phyloP scores from a whole-genome alignment of 1,140 invertebrate species.

The Neotoxoptera formosana region DNA sequence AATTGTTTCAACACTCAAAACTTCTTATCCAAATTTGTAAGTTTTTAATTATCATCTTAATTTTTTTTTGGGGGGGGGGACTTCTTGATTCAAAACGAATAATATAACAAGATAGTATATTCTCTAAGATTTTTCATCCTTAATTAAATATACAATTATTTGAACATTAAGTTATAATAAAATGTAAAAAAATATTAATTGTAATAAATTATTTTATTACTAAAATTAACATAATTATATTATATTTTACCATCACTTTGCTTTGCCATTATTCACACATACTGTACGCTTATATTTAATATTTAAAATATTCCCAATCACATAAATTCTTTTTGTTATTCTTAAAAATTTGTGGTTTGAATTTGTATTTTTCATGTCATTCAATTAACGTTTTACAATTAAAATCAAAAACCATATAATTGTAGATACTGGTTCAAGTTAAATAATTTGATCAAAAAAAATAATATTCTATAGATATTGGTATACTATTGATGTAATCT shows the following conservation, averaged over 20 bases:
- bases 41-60: slow-evolving; percentile 49
- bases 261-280: not conserved
- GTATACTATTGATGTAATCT: too few species aligned
- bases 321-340: not conserved
- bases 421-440: not conserved
- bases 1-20: slow-evolving; percentile 66
- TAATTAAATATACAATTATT: not conserved
- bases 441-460: too few species aligned
- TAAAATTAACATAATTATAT: not conserved
- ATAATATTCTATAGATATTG: too few species aligned
- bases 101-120: not conserved
- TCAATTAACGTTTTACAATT: not conserved
- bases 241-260: not conserved
- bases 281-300: not conserved
- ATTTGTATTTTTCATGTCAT: not conserved
- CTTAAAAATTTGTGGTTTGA: not conserved
- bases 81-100: slow-evolving; percentile 11
- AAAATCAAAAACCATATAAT: not conserved
- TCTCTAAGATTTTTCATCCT: not conserved
- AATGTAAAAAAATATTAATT: not conserved
- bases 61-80: not conserved
- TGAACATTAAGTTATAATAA: not conserved
- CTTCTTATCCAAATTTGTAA: slow-evolving; percentile 71
- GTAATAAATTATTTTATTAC: not conserved
- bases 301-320: too few species aligned